Conservation (phyloP, 2,888 invertebrate species). For the Drosophila siamana region DNA sequence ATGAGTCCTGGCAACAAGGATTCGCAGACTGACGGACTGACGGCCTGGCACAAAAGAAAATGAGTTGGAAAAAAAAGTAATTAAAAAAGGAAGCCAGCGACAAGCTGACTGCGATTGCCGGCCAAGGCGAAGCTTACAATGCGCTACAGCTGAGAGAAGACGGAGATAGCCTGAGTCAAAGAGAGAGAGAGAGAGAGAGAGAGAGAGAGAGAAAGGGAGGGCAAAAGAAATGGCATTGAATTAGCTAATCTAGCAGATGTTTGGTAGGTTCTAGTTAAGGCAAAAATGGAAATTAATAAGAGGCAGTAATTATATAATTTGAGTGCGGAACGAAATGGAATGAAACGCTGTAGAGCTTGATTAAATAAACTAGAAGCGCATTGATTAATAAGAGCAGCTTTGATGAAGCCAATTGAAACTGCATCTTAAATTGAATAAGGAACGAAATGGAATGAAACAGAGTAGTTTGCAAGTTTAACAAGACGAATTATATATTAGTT, state of each 20-base stretch:
- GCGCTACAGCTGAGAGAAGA: constrained; percentile 16
- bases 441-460: constrained; percentile 9
- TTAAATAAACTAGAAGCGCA: no score
- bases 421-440: neutral
- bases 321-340: neutral
- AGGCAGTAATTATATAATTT: no score
- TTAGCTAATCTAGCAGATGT: no score
- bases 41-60: constrained; percentile 79
- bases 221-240: neutral
- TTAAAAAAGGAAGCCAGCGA: constrained; percentile 60
- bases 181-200: neutral
- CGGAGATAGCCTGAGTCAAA: neutral
- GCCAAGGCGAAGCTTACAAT: constrained; percentile 13
- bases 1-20: constrained; percentile 66
- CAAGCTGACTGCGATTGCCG: constrained; percentile 20
- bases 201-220: neutral
- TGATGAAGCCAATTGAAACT: no score
- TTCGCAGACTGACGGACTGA: constrained; percentile 45
- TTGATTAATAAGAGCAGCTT: no score
- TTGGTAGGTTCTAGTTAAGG: no score
- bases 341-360: neutral
- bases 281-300: no score
- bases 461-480: no score
- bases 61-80: constrained; percentile 81
- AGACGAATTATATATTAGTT: no score